Percentiles rank a stretch among this genome's conserved stretches.
phyloP scores from a whole-genome alignment of 2,113 vertebrate genomes.

The Puma concolor region DNA sequence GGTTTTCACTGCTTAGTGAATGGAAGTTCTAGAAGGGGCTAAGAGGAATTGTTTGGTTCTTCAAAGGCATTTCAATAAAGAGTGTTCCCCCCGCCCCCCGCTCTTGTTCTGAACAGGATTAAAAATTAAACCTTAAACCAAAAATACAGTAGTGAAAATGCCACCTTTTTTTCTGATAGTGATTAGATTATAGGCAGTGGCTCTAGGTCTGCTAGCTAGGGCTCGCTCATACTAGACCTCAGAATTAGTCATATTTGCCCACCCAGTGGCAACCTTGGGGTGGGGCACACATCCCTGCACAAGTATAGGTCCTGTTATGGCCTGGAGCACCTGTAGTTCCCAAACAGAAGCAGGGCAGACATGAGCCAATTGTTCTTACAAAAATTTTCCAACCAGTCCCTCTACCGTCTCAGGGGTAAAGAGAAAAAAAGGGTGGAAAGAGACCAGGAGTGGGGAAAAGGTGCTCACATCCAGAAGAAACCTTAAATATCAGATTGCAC shows the following conservation, averaged over 20 bases:
- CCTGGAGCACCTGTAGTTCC: not conserved
- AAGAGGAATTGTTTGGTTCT: not conserved
- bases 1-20: constrained; percentile 31
- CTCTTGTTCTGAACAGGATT: not conserved
- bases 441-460: not conserved
- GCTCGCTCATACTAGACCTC: not conserved
- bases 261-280: not conserved
- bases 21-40: not conserved
- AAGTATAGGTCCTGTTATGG: not conserved
- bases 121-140: not conserved
- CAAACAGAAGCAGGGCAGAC: not conserved
- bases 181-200: not conserved
- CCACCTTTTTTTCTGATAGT: not conserved
- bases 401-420: not conserved
- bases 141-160: not conserved
- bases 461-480: not conserved
- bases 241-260: not conserved
- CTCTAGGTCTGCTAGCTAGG: not conserved
- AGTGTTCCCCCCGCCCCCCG: not conserved
- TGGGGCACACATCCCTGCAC: not conserved
- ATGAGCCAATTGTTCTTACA: not conserved
- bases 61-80: not conserved
- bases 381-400: not conserved
- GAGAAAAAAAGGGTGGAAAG: not conserved
- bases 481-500: not conserved